Evolutionary conservation across 2,113 vertebrate species (phyloP), one percentile per base, ranked within the genome.

Genomic region (Lethenteron reissneri): DNA sequence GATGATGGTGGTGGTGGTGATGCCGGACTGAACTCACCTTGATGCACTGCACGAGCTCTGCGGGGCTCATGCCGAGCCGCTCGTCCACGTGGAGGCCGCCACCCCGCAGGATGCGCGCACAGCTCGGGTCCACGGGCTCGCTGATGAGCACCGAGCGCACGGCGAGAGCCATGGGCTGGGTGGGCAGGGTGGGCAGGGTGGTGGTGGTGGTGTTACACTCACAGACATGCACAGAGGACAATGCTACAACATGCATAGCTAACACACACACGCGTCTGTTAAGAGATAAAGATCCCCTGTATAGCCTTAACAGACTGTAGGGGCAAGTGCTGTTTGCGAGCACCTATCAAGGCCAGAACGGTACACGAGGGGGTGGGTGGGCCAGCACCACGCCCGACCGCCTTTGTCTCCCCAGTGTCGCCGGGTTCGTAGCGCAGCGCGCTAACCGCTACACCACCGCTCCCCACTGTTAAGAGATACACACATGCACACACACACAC

Each of bases 51-150:
- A 89, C 81, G 74, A 97, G 77, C 72, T 96, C 86, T 69, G 90
- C 84, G 62, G 81, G 82, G 73, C 75, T 86, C 81, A 96, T 83
- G n/a, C 81, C 84, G 10, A 79, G 82, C 68, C 81, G 88, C 76
- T 95, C 89, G n/a, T 83, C 86, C 25, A 92, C 92, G 69, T 77
- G 80, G 76, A 97, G 83, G 72, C 87, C 92, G 71, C 84, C 86
- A 69, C 86, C 84, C 74, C 84, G 83, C 78, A 97, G 79, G 70
- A 95, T 87, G 72, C 80, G 74, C 78, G 79, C 80, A 78, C 92
- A 97, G 75, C 87, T 85, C 0, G 87, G 85, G 76, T 94, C 92
- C 25, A 97, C 84, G 71, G 83, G 88, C 62, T 96, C 92, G 72
- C 88, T 95, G 77, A 97, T 88, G 69, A 97, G 78, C 64, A 95